Conservation (phyloP, 2,113 vertebrate species). For the Alaudala cheleensis region DNA sequence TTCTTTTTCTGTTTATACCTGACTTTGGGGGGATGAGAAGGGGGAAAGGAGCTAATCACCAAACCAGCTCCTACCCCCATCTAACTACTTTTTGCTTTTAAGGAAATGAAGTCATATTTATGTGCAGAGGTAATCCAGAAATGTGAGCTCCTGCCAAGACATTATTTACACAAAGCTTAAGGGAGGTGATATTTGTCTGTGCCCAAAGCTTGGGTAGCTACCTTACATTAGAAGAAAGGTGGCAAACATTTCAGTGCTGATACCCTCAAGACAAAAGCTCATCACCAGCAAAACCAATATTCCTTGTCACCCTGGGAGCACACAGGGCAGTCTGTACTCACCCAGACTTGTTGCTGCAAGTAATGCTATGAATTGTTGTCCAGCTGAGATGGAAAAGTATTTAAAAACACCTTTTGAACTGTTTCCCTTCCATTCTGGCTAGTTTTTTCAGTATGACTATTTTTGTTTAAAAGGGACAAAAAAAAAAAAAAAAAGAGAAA, state of each 20-base stretch:
- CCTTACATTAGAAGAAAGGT: not conserved
- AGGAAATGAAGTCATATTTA: conserved; percentile 34
- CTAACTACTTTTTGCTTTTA: conserved; percentile 16
- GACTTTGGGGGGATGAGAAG: rapidly evolving
- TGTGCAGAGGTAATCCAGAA: conserved; percentile 30
- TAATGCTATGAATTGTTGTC: not conserved
- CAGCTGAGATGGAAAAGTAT: not conserved
- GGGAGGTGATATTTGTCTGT: not conserved
- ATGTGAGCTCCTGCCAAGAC: not conserved
- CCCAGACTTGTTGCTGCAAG: not conserved
- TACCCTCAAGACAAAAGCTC: not conserved
- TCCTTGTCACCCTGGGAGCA: not conserved
- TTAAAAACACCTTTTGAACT: conserved; percentile 17
- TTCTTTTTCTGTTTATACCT: not conserved
- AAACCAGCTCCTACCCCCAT: not conserved
- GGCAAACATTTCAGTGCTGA: not conserved
- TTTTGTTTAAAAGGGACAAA: not conserved
- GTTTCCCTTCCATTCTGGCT: not conserved
- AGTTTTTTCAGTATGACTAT: not conserved
- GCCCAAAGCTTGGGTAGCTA: not conserved
- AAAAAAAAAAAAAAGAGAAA: not conserved
- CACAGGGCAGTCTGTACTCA: not conserved
- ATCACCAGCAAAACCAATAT: not conserved
- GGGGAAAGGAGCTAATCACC: not conserved
- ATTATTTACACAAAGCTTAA: conserved; percentile 9